phyloP scores from a whole-genome alignment of 2,888 invertebrate species.

The Aproaerema taeniolella region DNA sequence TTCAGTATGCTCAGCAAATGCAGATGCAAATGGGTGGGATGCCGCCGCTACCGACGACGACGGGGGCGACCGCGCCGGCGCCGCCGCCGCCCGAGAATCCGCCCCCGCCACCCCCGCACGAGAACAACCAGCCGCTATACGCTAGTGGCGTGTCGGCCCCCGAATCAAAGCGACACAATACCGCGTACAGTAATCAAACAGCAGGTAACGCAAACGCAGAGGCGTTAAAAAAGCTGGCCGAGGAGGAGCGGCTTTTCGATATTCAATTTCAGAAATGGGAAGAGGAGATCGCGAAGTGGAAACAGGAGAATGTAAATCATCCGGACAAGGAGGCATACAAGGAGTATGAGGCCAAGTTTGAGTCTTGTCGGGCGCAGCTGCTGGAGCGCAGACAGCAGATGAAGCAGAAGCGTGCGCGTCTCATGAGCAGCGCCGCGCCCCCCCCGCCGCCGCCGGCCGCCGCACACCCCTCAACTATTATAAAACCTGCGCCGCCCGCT shows the following conservation, averaged over 20 bases:
- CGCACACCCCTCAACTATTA: slow-evolving; percentile 23
- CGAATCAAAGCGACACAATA: too few species aligned
- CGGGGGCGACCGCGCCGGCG: slow-evolving; percentile 31
- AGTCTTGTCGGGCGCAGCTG: slow-evolving; percentile 87
- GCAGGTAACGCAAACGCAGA: slow-evolving; percentile 51
- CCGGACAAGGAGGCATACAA: slow-evolving; percentile 92
- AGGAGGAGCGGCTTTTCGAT: slow-evolving; percentile 90
- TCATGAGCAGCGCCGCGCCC: slow-evolving; percentile 34
- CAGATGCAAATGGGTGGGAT: slow-evolving; percentile 45
- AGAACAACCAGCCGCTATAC: slow-evolving; percentile 61
- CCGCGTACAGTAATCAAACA: slow-evolving; percentile 30
- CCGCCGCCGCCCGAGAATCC: slow-evolving; percentile 44
- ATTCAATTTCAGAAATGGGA: slow-evolving; percentile 95
- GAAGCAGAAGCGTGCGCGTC: slow-evolving; percentile 79
- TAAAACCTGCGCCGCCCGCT: slow-evolving; percentile 28
- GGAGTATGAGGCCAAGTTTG: slow-evolving; percentile 93
- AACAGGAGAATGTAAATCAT: slow-evolving; percentile 92
- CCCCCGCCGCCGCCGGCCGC: slow-evolving; percentile 25
- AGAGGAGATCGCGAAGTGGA: slow-evolving; percentile 94
- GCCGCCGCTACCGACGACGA: slow-evolving; percentile 31
- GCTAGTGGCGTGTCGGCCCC: too few species aligned
- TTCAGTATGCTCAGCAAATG: slow-evolving; percentile 48
- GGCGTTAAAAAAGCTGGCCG: slow-evolving; percentile 60
- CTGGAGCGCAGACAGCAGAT: slow-evolving; percentile 89
- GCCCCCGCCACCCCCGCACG: slow-evolving; percentile 57